Evolutionary conservation across 2,113 vertebrate species (phyloP).

Genomic region (Piprites chloris): DNA sequence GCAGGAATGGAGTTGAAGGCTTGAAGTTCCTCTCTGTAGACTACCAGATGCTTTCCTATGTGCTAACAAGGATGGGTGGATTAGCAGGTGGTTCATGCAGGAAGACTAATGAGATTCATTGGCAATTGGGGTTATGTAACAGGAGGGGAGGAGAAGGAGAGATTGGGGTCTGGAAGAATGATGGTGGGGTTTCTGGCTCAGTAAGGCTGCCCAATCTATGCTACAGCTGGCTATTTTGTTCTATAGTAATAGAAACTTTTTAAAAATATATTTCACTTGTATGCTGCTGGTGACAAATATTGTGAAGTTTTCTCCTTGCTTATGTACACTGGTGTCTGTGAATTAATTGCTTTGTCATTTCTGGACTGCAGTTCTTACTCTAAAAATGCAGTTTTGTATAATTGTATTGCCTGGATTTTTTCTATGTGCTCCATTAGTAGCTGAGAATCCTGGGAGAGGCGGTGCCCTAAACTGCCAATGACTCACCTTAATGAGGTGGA

Average conservation of each 20-base stretch:
- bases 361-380: background rate
- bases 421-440: background rate
- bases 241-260: background rate
- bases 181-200: background rate
- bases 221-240: background rate
- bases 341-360: background rate
- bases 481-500: background rate
- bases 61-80: constrained; percentile 1
- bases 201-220: background rate
- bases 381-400: background rate
- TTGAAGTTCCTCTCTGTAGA: background rate
- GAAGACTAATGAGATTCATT: constrained; percentile 18
- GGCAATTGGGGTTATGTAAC: background rate
- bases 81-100: constrained; percentile 26
- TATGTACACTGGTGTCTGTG: background rate
- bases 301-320: background rate
- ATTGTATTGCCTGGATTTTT: background rate
- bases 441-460: background rate
- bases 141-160: background rate
- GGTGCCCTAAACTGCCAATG: background rate
- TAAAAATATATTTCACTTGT: background rate
- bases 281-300: background rate
- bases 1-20: background rate
- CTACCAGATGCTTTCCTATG: background rate
- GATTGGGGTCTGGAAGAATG: background rate